Percentiles rank a stretch among this genome's conserved stretches.
phyloP scores from a whole-genome alignment of 1,140 invertebrate genomes.

The Drosophila bocqueti region DNA sequence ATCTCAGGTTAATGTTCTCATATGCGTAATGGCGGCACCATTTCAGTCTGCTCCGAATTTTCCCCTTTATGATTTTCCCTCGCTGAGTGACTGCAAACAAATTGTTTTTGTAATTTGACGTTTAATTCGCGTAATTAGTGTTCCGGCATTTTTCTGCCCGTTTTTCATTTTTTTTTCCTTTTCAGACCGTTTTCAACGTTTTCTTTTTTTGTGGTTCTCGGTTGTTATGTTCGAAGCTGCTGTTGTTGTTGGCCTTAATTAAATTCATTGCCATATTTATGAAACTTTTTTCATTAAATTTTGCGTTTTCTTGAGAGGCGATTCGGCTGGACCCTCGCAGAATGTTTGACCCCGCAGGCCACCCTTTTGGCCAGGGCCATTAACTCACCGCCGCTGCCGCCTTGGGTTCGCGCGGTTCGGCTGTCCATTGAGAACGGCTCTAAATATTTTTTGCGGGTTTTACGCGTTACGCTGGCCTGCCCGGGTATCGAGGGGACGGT shows the following conservation, averaged over 20 bases:
- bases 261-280: slow-evolving; percentile 84
- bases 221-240: slow-evolving; percentile 26
- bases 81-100: slow-evolving; percentile 64
- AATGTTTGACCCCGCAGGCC: slow-evolving; percentile 61
- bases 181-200: slow-evolving; percentile 44
- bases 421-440: slow-evolving; percentile 48
- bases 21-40: slow-evolving; percentile 35
- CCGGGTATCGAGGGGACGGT: not conserved
- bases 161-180: slow-evolving; percentile 32
- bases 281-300: slow-evolving; percentile 84
- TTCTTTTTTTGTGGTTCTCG: slow-evolving; percentile 29
- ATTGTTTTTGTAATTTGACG: slow-evolving; percentile 82
- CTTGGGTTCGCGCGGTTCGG: slow-evolving; percentile 1
- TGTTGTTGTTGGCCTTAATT: slow-evolving; percentile 72
- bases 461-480: slow-evolving; percentile 63
- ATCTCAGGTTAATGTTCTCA: slow-evolving; percentile 33
- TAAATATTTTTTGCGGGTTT: slow-evolving; percentile 73
- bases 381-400: slow-evolving; percentile 1
- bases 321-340: slow-evolving; percentile 49
- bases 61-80: slow-evolving; percentile 41
- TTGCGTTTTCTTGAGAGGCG: slow-evolving; percentile 63
- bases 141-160: slow-evolving; percentile 74
- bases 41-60: slow-evolving; percentile 12
- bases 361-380: slow-evolving; percentile 35
- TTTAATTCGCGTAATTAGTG: slow-evolving; percentile 83